Percentiles rank a stretch among this genome's conserved stretches.
These are phyloP conservation scores for Stenodema calcarata DNA, from an alignment of 2,888 invertebrate species.

Conservation along the genomic window DNA sequence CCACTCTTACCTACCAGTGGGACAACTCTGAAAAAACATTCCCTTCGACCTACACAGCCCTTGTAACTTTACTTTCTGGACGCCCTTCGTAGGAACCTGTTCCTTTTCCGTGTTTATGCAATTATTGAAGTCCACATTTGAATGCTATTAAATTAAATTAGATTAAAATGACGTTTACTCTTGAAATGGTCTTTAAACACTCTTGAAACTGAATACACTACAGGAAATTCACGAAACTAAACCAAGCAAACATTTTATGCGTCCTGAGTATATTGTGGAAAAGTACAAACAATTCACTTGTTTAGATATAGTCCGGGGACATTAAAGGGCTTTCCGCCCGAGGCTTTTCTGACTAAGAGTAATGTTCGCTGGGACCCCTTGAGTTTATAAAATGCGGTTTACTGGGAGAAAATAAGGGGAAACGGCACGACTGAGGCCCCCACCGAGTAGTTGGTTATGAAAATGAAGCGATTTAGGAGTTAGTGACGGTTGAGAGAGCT, in stretches of 20 bases:
- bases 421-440: background rate
- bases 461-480: constrained; percentile 45
- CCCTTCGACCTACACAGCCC: too few relatives aligned
- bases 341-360: constrained; percentile 22
- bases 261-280: background rate
- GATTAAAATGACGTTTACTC: background rate
- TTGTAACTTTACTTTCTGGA: too few relatives aligned
- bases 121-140: too few relatives aligned
- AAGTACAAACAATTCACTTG: constrained; percentile 1
- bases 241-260: background rate
- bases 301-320: constrained; percentile 1
- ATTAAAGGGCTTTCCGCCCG: background rate
- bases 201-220: background rate
- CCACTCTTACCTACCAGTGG: too few relatives aligned
- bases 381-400: constrained; percentile 11
- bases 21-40: too few relatives aligned
- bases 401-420: constrained; percentile 18
- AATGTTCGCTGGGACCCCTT: background rate
- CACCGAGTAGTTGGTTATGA: constrained; percentile 38
- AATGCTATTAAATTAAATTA: too few relatives aligned
- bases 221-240: background rate
- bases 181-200: background rate
- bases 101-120: too few relatives aligned
- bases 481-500: constrained; percentile 44
- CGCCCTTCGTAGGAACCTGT: too few relatives aligned